Conservation (phyloP, 2,888 invertebrate genomes). For the Leucophora obtusa region DNA sequence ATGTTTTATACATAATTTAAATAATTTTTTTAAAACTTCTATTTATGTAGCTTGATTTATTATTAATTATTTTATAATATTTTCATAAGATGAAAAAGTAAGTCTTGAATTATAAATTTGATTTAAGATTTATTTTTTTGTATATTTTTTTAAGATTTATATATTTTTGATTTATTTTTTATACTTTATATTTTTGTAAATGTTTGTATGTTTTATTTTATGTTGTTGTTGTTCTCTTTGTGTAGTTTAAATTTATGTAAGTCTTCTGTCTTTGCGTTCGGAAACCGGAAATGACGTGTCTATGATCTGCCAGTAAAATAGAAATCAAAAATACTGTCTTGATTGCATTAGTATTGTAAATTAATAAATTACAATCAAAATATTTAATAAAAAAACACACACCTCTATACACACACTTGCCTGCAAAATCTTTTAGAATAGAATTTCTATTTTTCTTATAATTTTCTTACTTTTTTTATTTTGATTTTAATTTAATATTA, state of each 20-base stretch:
- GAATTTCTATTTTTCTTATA: slow-evolving; percentile 9
- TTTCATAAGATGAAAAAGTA: slow-evolving; percentile 10
- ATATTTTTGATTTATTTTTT: neutral
- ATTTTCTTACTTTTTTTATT: slow-evolving; percentile 33
- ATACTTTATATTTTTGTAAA: slow-evolving; percentile 4
- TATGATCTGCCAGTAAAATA: neutral
- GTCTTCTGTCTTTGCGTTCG: slow-evolving; percentile 31
- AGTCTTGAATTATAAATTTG: neutral
- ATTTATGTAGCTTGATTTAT: slow-evolving; percentile 18
- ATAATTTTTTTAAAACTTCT: neutral
- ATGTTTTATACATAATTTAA: slow-evolving; percentile 26
- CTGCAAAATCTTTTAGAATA: slow-evolving; percentile 56
- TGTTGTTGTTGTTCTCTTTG: neutral
- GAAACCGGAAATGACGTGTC: slow-evolving; percentile 36
- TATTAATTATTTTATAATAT: neutral
- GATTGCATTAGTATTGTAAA: neutral
- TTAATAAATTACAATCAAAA: slow-evolving; percentile 1
- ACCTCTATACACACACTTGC: slow-evolving; percentile 52
- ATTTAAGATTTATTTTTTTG: slow-evolving; percentile 2
- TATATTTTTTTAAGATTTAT: neutral
- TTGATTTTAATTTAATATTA: slow-evolving; percentile 29
- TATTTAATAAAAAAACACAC: slow-evolving; percentile 23
- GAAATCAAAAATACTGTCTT: slow-evolving; percentile 4
- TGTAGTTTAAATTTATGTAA: slow-evolving; percentile 3
- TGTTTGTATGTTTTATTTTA: neutral